These are phyloP conservation scores for Drosophila serrata DNA, from an alignment of 1,140 invertebrate species.

Conservation along the genomic window DNA sequence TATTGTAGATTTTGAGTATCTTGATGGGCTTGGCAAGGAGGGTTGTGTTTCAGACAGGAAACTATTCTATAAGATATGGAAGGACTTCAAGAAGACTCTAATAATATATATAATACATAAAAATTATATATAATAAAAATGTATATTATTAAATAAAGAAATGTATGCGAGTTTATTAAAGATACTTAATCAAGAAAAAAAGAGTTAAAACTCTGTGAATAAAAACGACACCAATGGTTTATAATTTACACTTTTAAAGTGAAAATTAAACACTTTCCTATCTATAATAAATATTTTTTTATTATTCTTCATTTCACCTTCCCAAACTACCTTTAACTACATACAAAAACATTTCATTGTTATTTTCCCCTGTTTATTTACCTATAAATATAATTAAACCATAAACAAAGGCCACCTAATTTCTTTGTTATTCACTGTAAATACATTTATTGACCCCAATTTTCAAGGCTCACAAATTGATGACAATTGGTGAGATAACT, in stretches of 20 bases:
- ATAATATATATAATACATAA: too few species aligned
- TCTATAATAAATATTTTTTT: not conserved
- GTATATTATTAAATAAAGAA: too few species aligned
- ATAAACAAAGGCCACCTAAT: not conserved
- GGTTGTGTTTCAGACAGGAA: conserved; percentile 11
- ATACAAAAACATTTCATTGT: conserved; percentile 4
- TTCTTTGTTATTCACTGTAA: conserved; percentile 6
- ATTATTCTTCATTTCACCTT: not conserved
- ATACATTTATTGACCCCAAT: conserved; percentile 18
- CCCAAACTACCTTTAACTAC: not conserved
- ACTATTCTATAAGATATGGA: not conserved
- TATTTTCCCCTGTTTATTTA: not conserved
- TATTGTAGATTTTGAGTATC: conserved; percentile 6
- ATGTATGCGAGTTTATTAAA: too few species aligned
- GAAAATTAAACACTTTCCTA: not conserved
- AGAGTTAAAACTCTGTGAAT: too few species aligned
- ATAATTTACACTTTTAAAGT: not conserved
- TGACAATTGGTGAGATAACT: conserved; percentile 29
- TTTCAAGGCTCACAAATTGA: conserved; percentile 16
- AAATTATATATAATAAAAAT: too few species aligned
- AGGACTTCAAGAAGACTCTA: too few species aligned
- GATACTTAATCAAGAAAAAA: too few species aligned
- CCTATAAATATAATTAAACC: not conserved
- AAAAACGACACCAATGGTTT: too few species aligned
- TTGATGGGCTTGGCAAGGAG: conserved; percentile 4